These are phyloP conservation scores for Caenorhabditis afra DNA, from an alignment of 2,888 invertebrate species.

Conservation along the genomic window DNA sequence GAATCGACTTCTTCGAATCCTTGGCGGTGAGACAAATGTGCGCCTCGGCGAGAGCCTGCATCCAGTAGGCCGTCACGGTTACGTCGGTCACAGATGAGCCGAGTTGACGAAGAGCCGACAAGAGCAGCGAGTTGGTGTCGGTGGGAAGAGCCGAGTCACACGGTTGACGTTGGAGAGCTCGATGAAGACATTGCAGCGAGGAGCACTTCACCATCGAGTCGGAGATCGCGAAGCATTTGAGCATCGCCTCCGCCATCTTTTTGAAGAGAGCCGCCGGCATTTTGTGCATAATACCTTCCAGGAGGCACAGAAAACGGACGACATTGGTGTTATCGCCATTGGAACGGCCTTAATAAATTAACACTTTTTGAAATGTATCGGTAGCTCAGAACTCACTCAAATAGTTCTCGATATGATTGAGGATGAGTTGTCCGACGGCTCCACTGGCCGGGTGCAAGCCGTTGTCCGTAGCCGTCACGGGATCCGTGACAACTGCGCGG, in stretches of 20 bases:
- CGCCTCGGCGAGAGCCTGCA: constrained; percentile 75
- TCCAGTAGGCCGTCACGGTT: constrained; percentile 76
- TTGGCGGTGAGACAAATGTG: constrained; percentile 75
- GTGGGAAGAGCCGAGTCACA: constrained; percentile 72
- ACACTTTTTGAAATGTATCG: too few species aligned
- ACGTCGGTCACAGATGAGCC: constrained; percentile 70
- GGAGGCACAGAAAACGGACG: constrained; percentile 73
- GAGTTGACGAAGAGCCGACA: constrained; percentile 68
- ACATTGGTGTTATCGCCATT: constrained; percentile 65
- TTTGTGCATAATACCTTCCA: constrained; percentile 77
- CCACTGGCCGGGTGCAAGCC: constrained; percentile 73
- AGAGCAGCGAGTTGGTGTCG: constrained; percentile 70
- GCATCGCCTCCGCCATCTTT: constrained; percentile 69
- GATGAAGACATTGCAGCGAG: constrained; percentile 74
- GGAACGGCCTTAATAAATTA: constrained; percentile 52
- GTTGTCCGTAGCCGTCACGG: constrained; percentile 73
- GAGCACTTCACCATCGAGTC: constrained; percentile 75
- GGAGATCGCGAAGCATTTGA: constrained; percentile 68
- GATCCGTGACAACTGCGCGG: constrained; percentile 75
- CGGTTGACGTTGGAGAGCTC: constrained; percentile 73
- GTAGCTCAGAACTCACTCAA: constrained; percentile 46
- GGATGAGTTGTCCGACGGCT: constrained; percentile 68
- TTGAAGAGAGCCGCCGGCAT: constrained; percentile 74
- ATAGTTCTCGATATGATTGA: constrained; percentile 64
- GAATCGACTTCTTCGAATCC: constrained; percentile 62